These are phyloP conservation scores for Cyphomyrmex costatus DNA, from an alignment of 1,140 invertebrate genomes.

Conservation along the genomic window DNA sequence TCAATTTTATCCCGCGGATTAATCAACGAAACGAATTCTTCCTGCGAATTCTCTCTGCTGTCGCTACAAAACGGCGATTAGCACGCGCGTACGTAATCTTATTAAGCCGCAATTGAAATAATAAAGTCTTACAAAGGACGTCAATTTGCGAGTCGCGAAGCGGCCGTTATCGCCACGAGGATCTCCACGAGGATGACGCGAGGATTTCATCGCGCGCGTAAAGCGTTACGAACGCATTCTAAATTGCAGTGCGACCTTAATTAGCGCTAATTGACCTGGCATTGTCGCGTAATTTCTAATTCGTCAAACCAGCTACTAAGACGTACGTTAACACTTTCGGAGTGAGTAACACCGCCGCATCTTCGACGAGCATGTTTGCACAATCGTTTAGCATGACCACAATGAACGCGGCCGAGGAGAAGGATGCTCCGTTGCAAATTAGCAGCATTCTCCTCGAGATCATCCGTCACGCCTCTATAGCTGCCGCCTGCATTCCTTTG, in stretches of 20 bases:
- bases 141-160: background rate
- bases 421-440: slow-evolving; percentile 45
- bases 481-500: background rate
- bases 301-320: background rate
- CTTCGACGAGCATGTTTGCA: slow-evolving; percentile 60
- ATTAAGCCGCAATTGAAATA: background rate
- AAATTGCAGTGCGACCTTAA: slow-evolving; percentile 35
- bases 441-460: slow-evolving; percentile 50
- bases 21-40: background rate
- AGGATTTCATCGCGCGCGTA: background rate
- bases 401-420: slow-evolving; percentile 28
- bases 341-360: slow-evolving; percentile 64
- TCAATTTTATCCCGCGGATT: slow-evolving; percentile 5
- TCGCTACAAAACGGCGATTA: background rate
- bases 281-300: slow-evolving; percentile 48
- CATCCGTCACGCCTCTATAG: background rate
- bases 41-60: background rate
- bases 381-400: slow-evolving; percentile 65
- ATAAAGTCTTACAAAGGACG: background rate
- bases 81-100: background rate
- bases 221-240: slow-evolving; percentile 24
- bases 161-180: background rate
- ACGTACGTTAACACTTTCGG: slow-evolving; percentile 49
- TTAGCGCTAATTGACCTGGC: slow-evolving; percentile 46
- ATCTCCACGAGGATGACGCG: background rate